Percentiles rank a stretch among this genome's conserved stretches.
Conservation (phyloP, 1,140 invertebrate genomes). For the Drosophila seguyi region DNA sequence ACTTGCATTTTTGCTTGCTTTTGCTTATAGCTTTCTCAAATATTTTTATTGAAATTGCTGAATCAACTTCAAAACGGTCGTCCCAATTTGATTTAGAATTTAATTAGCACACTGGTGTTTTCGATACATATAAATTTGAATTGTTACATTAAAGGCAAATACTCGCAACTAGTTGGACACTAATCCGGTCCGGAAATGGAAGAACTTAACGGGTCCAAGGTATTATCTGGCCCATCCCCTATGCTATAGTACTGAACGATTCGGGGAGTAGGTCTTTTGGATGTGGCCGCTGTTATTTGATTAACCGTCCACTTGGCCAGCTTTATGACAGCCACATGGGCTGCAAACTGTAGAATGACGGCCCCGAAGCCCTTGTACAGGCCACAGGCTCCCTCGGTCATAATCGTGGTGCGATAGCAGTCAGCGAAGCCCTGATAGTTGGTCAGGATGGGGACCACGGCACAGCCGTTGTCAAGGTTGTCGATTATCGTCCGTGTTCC, state of each 20-base stretch:
- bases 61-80: not conserved
- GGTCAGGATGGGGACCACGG: constrained; percentile 92
- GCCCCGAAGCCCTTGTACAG: constrained; percentile 98
- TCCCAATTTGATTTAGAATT: constrained; percentile 4
- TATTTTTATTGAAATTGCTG: not conserved
- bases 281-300: constrained; percentile 74
- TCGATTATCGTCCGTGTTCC: constrained; percentile 98
- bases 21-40: not conserved
- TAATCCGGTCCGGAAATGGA: constrained; percentile 10
- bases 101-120: not conserved
- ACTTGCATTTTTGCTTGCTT: not conserved
- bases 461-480: constrained; percentile 95
- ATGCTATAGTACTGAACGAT: constrained; percentile 82
- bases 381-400: constrained; percentile 93
- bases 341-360: constrained; percentile 94
- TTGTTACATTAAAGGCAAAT: constrained; percentile 12
- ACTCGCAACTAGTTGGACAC: not conserved
- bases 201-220: constrained; percentile 63
- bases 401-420: constrained; percentile 94
- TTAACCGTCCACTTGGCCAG: constrained; percentile 89
- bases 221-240: constrained; percentile 46
- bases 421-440: constrained; percentile 92
- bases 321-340: constrained; percentile 93
- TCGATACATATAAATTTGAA: constrained; percentile 10
- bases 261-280: constrained; percentile 69